A percentile compares a stretch with the other conserved stretches of the same genome.
phyloP scores from a whole-genome alignment of 1,140 invertebrate genomes.

The Hycleus cichorii region DNA sequence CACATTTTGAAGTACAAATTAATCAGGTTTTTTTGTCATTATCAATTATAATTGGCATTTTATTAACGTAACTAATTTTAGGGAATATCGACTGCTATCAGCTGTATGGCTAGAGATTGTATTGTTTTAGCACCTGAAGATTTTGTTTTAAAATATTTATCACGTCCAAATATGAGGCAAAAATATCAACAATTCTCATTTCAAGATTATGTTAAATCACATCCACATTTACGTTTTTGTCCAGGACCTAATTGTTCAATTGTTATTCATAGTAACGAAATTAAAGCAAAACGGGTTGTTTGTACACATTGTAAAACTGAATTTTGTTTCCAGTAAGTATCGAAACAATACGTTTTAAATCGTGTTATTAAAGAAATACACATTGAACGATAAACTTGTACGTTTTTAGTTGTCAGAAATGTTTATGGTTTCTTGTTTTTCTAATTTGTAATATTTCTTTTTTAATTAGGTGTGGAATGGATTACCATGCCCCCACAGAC shows the following conservation, averaged over 20 bases:
- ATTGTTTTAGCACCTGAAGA: constrained; percentile 89
- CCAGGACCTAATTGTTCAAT: constrained; percentile 94
- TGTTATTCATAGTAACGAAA: constrained; percentile 68
- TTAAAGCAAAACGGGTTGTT: constrained; percentile 69
- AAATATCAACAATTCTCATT: constrained; percentile 95
- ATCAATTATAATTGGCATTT: constrained; percentile 1
- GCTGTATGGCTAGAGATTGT: constrained; percentile 94
- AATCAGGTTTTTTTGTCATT: constrained; percentile 55
- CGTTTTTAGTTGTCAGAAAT: background rate
- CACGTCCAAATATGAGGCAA: constrained; percentile 70
- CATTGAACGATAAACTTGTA: background rate
- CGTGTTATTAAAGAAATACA: no score
- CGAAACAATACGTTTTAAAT: background rate
- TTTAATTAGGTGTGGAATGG: constrained; percentile 71
- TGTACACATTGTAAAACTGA: constrained; percentile 70
- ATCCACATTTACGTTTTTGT: constrained; percentile 87
- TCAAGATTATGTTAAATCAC: constrained; percentile 91
- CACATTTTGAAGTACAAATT: constrained; percentile 94
- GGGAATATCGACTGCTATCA: constrained; percentile 71
- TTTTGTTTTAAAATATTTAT: constrained; percentile 82
- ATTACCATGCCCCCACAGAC: constrained; percentile 97
- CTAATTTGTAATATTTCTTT: no score
- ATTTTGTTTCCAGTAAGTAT: constrained; percentile 63
- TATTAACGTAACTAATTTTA: constrained; percentile 15
- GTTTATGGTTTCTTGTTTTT: constrained; percentile 46